Evolutionary conservation across 2,113 vertebrate species (phyloP).

Genomic region (Donacobius atricapilla): DNA sequence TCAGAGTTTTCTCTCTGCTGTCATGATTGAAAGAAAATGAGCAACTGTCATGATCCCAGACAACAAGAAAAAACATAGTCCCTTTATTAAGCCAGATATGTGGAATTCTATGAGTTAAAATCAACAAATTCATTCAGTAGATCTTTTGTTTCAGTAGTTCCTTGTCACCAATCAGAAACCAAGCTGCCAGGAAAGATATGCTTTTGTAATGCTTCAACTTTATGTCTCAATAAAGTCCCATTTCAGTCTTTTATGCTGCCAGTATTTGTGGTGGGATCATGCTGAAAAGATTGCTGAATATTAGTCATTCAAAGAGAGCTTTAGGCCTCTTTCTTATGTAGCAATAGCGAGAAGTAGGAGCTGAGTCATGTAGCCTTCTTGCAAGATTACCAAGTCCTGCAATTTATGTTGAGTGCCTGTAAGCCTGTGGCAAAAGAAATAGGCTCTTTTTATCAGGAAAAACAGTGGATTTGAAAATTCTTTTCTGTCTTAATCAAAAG

Average conservation of each 20-base stretch:
- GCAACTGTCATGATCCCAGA: background rate
- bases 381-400: background rate
- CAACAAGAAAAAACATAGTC: background rate
- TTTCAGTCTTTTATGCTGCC: background rate
- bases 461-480: background rate
- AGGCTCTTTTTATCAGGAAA: background rate
- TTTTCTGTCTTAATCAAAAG: background rate
- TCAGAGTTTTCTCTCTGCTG: background rate
- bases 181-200: background rate
- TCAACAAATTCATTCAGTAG: background rate
- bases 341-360: background rate
- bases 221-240: background rate
- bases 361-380: background rate
- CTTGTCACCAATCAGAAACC: background rate
- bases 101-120: background rate
- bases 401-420: background rate
- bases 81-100: background rate
- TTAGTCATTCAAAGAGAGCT: background rate
- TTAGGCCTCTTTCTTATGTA: background rate
- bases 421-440: background rate
- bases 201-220: background rate
- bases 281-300: background rate
- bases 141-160: background rate
- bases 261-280: background rate
- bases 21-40: background rate